These are phyloP conservation scores for Notolabrus celidotus DNA, from an alignment of 2,797 vertebrate species.

Conservation along the genomic window DNA sequence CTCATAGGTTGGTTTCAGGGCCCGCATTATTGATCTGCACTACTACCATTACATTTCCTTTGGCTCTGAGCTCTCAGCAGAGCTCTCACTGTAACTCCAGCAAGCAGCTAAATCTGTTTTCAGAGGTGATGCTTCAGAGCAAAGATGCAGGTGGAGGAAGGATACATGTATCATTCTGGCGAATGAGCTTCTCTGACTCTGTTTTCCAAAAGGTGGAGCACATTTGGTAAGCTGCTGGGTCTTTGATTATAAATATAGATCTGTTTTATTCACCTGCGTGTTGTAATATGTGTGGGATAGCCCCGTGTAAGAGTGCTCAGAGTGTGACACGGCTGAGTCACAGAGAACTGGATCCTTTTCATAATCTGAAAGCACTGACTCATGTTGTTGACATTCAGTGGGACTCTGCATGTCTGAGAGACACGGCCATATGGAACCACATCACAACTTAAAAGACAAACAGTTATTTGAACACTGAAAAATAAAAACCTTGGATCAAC, in stretches of 20 bases:
- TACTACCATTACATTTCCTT: slow-evolving; percentile 28
- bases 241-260: slow-evolving; percentile 1
- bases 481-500: background rate
- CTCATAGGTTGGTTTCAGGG: slow-evolving; percentile 31
- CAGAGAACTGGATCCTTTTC: slow-evolving; percentile 3
- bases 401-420: background rate
- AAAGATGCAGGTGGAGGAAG: slow-evolving; percentile 36
- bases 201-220: slow-evolving; percentile 53
- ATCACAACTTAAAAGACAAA: background rate
- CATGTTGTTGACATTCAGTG: background rate
- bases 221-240: slow-evolving; percentile 50
- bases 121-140: slow-evolving; percentile 41
- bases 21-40: slow-evolving; percentile 35
- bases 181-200: slow-evolving; percentile 42
- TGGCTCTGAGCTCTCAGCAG: slow-evolving; percentile 15
- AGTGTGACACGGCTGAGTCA: slow-evolving; percentile 31
- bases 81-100: slow-evolving; percentile 14
- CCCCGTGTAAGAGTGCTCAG: background rate
- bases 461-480: background rate
- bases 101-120: slow-evolving; percentile 33
- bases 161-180: slow-evolving; percentile 18
- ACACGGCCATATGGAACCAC: background rate
- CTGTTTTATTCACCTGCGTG: background rate
- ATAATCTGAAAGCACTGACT: background rate
- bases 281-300: background rate